phyloP scores from a whole-genome alignment of 2,888 invertebrate species.

The Microplitis deprimator region DNA sequence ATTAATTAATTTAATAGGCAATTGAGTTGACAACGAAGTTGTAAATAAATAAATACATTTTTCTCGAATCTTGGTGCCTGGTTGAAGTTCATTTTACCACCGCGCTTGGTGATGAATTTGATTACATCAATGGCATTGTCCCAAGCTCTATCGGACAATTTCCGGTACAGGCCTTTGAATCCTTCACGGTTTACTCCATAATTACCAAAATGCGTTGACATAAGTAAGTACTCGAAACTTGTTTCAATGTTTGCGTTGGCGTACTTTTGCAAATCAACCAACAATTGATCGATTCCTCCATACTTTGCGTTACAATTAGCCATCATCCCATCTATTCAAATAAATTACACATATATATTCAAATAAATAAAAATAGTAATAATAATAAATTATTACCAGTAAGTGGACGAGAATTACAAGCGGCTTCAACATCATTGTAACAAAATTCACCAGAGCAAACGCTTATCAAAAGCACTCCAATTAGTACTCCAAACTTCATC shows the following conservation, averaged over 20 bases:
- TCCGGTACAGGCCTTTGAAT: conserved; percentile 82
- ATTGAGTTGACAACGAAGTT: too few species aligned
- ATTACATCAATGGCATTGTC: conserved; percentile 82
- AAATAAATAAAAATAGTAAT: background rate
- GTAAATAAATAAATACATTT: conserved; percentile 48
- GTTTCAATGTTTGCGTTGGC: conserved; percentile 79
- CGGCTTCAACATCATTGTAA: conserved; percentile 75
- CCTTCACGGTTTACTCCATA: conserved; percentile 84
- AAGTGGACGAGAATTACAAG: conserved; percentile 74
- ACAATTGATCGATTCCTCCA: conserved; percentile 75
- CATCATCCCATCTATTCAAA: conserved; percentile 49
- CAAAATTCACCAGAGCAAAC: conserved; percentile 74
- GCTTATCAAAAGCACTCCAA: conserved; percentile 73
- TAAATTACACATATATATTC: background rate
- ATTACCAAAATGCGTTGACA: conserved; percentile 84
- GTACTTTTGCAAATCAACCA: conserved; percentile 73
- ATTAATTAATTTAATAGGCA: background rate
- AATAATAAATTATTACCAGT: conserved; percentile 64
- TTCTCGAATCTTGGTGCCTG: conserved; percentile 60
- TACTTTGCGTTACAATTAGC: conserved; percentile 78
- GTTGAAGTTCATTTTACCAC: conserved; percentile 76
- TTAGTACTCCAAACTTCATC: conserved; percentile 38
- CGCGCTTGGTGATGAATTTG: conserved; percentile 83
- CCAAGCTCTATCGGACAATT: conserved; percentile 83
- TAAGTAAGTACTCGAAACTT: conserved; percentile 84